phyloP scores from a whole-genome alignment of 2,113 vertebrate species.

The Halichoerus grypus region DNA sequence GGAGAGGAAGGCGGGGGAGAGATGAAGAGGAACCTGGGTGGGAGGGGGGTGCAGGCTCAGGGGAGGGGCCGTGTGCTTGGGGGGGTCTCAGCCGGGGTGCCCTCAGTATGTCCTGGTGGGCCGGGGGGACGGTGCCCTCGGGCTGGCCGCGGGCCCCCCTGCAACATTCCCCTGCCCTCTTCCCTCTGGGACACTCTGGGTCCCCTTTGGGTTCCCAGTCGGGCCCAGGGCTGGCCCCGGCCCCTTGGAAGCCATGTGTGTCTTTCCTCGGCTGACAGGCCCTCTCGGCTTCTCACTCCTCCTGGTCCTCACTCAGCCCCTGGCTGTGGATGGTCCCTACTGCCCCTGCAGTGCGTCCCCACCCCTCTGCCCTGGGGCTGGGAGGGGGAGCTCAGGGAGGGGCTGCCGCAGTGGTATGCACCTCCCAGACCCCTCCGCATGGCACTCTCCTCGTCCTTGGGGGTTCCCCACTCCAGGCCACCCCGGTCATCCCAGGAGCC shows the following conservation, averaged over 20 bases:
- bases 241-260: not conserved
- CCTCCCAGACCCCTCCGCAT: not conserved
- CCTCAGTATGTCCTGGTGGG: fast-evolving
- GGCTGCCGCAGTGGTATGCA: not conserved
- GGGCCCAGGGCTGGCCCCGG: not conserved
- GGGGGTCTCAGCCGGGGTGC: not conserved
- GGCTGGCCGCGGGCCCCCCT: not conserved
- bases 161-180: not conserved
- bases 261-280: not conserved
- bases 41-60: not conserved
- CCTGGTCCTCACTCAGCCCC: not conserved
- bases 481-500: not conserved
- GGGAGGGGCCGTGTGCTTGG: not conserved
- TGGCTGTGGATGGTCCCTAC: not conserved
- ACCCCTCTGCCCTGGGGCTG: fast-evolving
- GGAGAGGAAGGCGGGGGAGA: slow-evolving; percentile 63
- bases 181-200: not conserved
- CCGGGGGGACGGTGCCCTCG: not conserved
- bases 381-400: not conserved
- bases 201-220: not conserved
- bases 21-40: not conserved
- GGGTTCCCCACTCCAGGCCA: not conserved
- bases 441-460: fast-evolving
- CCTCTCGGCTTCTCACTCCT: not conserved
- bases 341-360: not conserved